Percentiles rank a stretch among this genome's conserved stretches.
phyloP scores from a whole-genome alignment of 2,797 vertebrate genomes.

The Xenopus petersii region DNA sequence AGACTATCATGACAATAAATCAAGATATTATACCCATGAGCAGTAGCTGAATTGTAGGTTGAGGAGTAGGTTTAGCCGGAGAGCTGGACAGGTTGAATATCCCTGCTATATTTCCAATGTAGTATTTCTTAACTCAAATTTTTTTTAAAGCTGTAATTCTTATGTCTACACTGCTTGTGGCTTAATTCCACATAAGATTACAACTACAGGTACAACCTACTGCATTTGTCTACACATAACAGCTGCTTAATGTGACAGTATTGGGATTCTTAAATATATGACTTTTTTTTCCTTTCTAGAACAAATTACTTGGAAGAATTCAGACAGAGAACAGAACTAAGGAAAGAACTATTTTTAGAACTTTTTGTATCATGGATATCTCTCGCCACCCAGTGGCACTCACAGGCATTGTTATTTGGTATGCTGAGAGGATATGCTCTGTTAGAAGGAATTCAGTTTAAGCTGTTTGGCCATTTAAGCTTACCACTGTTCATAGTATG shows the following conservation, averaged over 20 bases:
- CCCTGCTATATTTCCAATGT: too few relatives aligned
- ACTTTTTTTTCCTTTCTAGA: constrained; percentile 3
- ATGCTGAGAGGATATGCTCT: background rate
- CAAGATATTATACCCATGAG: too few relatives aligned
- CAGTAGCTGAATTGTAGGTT: too few relatives aligned
- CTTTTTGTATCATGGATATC: constrained; percentile 49
- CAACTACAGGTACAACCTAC: background rate
- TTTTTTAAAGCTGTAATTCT: constrained; percentile 17
- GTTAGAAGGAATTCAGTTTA: background rate
- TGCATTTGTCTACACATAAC: background rate
- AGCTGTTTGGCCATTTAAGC: background rate
- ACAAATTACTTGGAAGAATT: constrained; percentile 1
- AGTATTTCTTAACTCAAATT: too few relatives aligned
- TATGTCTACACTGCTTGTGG: constrained; percentile 2
- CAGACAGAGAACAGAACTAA: background rate
- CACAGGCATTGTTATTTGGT: background rate
- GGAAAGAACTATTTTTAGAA: background rate
- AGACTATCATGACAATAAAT: too few relatives aligned
- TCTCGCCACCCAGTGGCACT: constrained; percentile 70
- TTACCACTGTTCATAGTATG: background rate
- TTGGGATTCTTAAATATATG: background rate
- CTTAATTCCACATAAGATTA: background rate
- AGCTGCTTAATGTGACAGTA: too few relatives aligned
- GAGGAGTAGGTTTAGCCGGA: too few relatives aligned
- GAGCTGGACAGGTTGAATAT: too few relatives aligned